Evolutionary conservation across 2,888 invertebrate genomes (phyloP).

Genomic region (Macaria notata): DNA sequence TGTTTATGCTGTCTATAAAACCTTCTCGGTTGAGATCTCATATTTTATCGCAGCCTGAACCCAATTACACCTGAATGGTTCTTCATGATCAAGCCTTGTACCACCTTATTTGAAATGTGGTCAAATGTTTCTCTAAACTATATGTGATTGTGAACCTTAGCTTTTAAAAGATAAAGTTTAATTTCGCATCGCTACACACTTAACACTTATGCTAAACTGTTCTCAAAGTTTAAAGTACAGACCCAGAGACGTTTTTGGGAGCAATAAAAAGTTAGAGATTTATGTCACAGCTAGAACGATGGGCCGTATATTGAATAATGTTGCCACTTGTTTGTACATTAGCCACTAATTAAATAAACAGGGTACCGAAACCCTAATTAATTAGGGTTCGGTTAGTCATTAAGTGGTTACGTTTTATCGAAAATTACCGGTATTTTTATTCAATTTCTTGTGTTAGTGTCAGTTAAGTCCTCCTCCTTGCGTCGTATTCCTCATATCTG

Average conservation of each 20-base stretch:
- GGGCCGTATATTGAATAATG: constrained; percentile 56
- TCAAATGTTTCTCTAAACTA: no score
- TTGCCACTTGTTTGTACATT: constrained; percentile 62
- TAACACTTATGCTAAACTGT: no score
- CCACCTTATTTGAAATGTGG: no score
- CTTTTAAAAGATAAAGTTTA: no score
- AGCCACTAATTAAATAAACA: constrained; percentile 41
- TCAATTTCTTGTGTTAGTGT: no score
- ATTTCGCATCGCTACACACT: no score
- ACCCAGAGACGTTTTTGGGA: constrained; percentile 59
- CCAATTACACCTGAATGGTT: constrained; percentile 79
- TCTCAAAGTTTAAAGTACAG: no score
- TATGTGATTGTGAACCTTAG: no score
- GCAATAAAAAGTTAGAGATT: constrained; percentile 74
- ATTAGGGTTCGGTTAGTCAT: constrained; percentile 10
- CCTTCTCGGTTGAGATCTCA: constrained; percentile 64
- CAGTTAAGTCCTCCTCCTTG: no score
- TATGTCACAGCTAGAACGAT: constrained; percentile 60
- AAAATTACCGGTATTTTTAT: neutral
- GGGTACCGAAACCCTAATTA: constrained; percentile 23
- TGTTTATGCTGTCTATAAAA: constrained; percentile 79
- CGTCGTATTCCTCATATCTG: no score
- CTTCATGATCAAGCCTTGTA: constrained; percentile 63
- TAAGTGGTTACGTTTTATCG: constrained; percentile 6
- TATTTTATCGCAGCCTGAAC: constrained; percentile 76